Conservation (phyloP, 2,113 vertebrate genomes). For the Gracilinanus agilis region DNA sequence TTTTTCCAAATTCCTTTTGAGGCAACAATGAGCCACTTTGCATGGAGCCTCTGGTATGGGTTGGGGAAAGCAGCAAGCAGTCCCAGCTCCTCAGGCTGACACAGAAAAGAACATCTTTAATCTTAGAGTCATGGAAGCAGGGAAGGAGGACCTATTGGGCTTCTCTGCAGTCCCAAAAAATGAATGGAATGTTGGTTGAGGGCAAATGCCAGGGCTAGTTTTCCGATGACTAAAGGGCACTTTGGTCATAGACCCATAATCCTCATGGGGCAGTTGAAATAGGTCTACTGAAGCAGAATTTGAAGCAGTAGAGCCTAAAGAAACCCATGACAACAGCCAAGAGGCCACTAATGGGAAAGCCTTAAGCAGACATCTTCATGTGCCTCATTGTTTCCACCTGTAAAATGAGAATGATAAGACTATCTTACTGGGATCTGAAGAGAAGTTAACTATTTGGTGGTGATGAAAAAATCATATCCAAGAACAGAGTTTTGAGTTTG, state of each 20-base stretch:
- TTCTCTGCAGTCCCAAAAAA: neutral
- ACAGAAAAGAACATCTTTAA: neutral
- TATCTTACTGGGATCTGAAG: slow-evolving; percentile 13
- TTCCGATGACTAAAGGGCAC: neutral
- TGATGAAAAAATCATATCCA: slow-evolving; percentile 48
- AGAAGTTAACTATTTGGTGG: slow-evolving; percentile 30
- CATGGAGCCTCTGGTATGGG: too few relatives aligned
- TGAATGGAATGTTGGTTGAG: neutral
- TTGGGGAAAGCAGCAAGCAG: neutral
- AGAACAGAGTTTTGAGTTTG: slow-evolving; percentile 27
- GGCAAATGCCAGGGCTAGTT: slow-evolving; percentile 9
- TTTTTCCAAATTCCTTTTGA: too few relatives aligned
- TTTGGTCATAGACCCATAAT: neutral
- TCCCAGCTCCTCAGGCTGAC: neutral
- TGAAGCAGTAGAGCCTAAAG: neutral
- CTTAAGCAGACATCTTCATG: neutral
- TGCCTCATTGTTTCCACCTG: neutral
- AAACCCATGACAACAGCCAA: neutral
- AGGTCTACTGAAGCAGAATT: neutral
- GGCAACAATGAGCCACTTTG: neutral
- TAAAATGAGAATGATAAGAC: slow-evolving; percentile 19
- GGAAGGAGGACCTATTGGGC: neutral
- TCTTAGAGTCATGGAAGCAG: neutral
- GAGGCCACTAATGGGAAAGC: neutral
- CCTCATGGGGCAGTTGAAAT: neutral